Percentiles rank a stretch among this genome's conserved stretches.
phyloP scores from a whole-genome alignment of 2,888 invertebrate species.

The Polydrusus cervinus region DNA sequence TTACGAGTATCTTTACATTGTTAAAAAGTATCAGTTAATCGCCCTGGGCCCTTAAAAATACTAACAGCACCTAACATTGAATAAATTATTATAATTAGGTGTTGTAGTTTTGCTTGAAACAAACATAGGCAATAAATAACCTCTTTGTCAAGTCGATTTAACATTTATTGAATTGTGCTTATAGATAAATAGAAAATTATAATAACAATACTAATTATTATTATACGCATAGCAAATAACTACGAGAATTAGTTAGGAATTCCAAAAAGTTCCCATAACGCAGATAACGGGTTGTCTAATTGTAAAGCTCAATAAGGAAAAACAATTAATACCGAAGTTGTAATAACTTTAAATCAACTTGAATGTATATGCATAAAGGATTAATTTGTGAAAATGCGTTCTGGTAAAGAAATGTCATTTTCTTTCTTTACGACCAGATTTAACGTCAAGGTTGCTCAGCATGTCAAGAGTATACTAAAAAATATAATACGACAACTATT shows the following conservation, averaged over 20 bases:
- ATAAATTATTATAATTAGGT: constrained; percentile 17
- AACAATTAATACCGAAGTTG: constrained; percentile 22
- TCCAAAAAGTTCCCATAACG: constrained; percentile 30
- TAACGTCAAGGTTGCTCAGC: constrained; percentile 1
- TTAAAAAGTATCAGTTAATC: background rate
- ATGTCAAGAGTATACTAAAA: too few relatives aligned
- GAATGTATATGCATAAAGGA: constrained; percentile 28
- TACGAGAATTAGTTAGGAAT: constrained; percentile 19
- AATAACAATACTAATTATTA: constrained; percentile 32
- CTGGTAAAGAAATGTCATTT: constrained; percentile 21
- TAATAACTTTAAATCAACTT: constrained; percentile 26
- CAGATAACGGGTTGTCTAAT: constrained; percentile 25
- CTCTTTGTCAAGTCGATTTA: constrained; percentile 11
- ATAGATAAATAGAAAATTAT: constrained; percentile 22
- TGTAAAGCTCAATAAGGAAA: constrained; percentile 31
- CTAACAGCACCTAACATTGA: background rate
- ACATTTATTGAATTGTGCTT: constrained; percentile 19
- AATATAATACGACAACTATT: too few relatives aligned
- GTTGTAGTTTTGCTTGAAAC: constrained; percentile 3
- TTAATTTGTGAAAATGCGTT: background rate
- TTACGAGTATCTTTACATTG: background rate
- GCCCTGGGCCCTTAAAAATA: background rate
- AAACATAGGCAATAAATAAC: constrained; percentile 16
- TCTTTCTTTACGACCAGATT: constrained; percentile 1
- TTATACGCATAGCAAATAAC: constrained; percentile 10